Base-by-base conservation (phyloP, 2,888 invertebrate genomes). In the Drosophila algonquin region DNA sequence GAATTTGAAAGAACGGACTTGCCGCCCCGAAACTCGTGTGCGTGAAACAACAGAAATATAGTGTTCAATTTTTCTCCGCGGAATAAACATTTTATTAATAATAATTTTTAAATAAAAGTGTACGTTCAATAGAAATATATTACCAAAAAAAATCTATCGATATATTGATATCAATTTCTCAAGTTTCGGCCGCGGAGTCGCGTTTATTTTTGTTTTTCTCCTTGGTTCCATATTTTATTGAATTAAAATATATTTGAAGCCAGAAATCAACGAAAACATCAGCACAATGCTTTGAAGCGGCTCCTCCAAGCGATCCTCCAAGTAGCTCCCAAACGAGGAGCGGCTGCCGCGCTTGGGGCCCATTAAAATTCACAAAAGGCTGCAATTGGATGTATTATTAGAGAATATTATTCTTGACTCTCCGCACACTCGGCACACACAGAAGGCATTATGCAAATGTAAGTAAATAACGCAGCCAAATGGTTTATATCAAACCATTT, bases 301-400 rank as follows among this genome's bases (percentile, higher is more conserved):
- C 9, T 10, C 14, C 44, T 16, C 16, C 7, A 7, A 27, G 4
- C 35, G 16, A 10, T 52, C 30, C 45, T 53, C 68, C 54, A 40
- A 14, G 40, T 14, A 14, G 40, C n/a, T 14, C n/a, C 14, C 40
- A 51, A 76, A 76, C 12, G 72, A 72, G 86, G 80, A 75, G 80
- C 68, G 64, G 52, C 75, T 48, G 46, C 50, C 40, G 48, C 47
- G 21, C 47, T 32, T 47, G 56, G 56, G 14, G 27, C 40, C 63
- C 35, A 87, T 89, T 83, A 63, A 76, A 67, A 87, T 81, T 89
- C 80, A 87, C 56, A 62, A 69, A 48, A 72, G 78, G 76, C 73
- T 64, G 35, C 87, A 18, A 9, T 52, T 70, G 44, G 14, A 62
- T 65, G 65, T 62, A 76, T 63, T 70, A 57, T 63, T 68, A 74